phyloP scores from a whole-genome alignment of 2,113 vertebrate genomes.

The Micronisus gabar region DNA sequence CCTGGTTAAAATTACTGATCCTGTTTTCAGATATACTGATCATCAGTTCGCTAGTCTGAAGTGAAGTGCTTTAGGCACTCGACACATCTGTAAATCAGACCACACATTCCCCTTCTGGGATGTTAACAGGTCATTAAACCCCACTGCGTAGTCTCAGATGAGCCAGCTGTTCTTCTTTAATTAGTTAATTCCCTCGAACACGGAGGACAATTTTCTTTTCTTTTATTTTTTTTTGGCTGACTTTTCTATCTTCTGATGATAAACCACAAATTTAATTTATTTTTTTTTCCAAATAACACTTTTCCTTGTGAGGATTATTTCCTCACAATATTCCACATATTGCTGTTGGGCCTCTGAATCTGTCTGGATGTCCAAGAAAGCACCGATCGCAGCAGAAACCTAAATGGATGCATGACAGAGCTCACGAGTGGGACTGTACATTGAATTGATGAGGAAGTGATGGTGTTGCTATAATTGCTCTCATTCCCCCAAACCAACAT shows the following conservation, averaged over 20 bases:
- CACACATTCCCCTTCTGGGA: neutral
- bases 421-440: fast-evolving
- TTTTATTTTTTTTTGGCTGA: neutral
- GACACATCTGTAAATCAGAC: neutral
- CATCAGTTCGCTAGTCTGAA: neutral
- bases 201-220: neutral
- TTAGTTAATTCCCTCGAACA: neutral
- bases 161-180: neutral
- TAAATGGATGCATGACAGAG: neutral
- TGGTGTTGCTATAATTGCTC: neutral
- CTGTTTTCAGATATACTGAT: neutral
- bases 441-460: neutral
- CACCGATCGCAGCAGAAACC: neutral
- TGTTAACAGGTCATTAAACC: neutral
- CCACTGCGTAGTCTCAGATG: neutral
- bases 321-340: neutral
- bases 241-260: neutral
- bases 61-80: neutral
- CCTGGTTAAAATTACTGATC: neutral
- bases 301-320: neutral
- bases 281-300: neutral
- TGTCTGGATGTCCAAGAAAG: neutral
- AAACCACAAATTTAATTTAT: neutral
- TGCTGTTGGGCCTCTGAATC: neutral
- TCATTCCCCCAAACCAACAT: neutral